These are phyloP conservation scores for Stratiomys singularior DNA, from an alignment of 2,888 invertebrate genomes.

Conservation along the genomic window DNA sequence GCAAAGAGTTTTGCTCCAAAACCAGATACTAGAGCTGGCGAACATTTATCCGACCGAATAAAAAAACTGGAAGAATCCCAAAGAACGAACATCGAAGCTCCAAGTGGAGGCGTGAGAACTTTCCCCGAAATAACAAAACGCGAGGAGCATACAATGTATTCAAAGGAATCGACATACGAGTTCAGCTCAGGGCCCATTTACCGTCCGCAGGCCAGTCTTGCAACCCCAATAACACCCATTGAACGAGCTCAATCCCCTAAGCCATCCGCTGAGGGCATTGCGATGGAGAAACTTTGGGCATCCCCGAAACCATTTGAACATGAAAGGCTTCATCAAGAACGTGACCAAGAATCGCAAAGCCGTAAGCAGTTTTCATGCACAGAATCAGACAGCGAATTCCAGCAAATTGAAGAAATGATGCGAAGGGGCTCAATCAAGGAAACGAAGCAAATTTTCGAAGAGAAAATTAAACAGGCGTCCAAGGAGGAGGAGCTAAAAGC, in stretches of 20 bases:
- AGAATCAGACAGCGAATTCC: constrained; percentile 56
- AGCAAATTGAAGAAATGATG: constrained; percentile 57
- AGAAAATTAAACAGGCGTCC: constrained; percentile 55
- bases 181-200: constrained; percentile 60
- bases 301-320: constrained; percentile 59
- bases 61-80: constrained; percentile 72
- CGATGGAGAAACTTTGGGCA: constrained; percentile 77
- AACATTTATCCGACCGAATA: constrained; percentile 70
- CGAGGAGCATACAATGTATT: constrained; percentile 53
- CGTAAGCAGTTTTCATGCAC: constrained; percentile 33
- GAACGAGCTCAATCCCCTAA: constrained; percentile 67
- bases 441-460: constrained; percentile 58
- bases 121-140: constrained; percentile 63
- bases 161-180: constrained; percentile 61
- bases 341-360: constrained; percentile 20
- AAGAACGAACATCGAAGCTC: constrained; percentile 68
- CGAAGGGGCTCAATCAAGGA: constrained; percentile 57
- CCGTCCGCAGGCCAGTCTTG: constrained; percentile 62
- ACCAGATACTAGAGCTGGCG: constrained; percentile 62
- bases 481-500: constrained; percentile 65
- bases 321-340: constrained; percentile 52
- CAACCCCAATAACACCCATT: constrained; percentile 59
- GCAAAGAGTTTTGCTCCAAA: constrained; percentile 74
- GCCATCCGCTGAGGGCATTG: constrained; percentile 73
- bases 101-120: constrained; percentile 69